Base-by-base conservation (phyloP, 2,113 vertebrate genomes). In the Ovibos moschatus region DNA sequence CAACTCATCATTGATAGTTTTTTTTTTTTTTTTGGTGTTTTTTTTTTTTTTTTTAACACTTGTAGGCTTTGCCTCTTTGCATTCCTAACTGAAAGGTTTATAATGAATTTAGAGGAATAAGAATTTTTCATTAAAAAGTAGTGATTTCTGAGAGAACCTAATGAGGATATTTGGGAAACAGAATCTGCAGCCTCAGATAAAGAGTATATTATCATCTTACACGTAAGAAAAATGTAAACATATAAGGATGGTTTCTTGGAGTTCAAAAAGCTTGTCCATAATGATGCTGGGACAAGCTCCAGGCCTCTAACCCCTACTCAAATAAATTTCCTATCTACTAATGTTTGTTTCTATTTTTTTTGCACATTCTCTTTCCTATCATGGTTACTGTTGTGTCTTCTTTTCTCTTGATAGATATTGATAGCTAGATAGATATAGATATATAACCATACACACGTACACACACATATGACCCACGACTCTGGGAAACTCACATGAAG, bases 401-500 rank as follows among this genome's bases (percentile, higher is more conserved):
- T 40, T 55, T 82, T 57, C 23, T 57, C 82, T 40, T 7, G 27
- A 19, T 30, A 78, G 74, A 47, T 78, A 78, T 14, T 43, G 27
- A 78, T 45, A 78, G 27, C 30, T 28, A 45, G 27, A 50, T 30
- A 50, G 28, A 81, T 21, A 81, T 1, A 81, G 78, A 33, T 33
- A 81, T 81, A 81, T 81, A 51, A 30, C 45, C 78, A 81, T 28
- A 51, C 28, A 79, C 28, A 81, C 0, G 0, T 47, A 79, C 30
- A 81, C 5, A 81, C 28, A 81, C 28, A 33, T 50, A 90, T 30
- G 28, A 16, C 27, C 45, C 25, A 50, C 36, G 15, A 47, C 47
- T 74, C 71, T 98, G 58, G 57, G 78, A 98, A 96, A 95, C 27
- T 74, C 83, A 78, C 25, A 51, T 58, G 16, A 95, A 96, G 10